Evolutionary conservation across 2,888 invertebrate genomes (phyloP).

Genomic region (Megastigmus dorsalis): DNA sequence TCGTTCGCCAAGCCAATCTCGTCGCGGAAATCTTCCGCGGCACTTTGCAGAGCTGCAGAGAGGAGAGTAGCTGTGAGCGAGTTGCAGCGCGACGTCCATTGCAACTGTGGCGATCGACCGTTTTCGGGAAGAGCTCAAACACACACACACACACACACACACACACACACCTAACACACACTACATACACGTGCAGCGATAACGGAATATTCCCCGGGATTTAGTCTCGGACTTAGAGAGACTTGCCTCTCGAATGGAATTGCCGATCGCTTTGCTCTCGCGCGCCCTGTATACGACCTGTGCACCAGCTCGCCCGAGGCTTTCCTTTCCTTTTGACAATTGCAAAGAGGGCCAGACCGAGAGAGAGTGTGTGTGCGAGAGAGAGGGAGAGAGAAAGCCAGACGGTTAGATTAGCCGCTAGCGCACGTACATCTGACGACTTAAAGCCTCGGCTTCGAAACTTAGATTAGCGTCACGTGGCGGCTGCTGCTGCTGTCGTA

Average conservation of each 20-base stretch:
- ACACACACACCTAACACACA: no score
- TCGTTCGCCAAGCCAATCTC: neutral
- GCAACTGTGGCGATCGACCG: neutral
- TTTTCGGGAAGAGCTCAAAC: neutral
- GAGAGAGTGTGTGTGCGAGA: neutral
- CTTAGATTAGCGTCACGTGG: slow-evolving; percentile 69
- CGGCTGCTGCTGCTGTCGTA: slow-evolving; percentile 47
- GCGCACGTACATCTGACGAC: slow-evolving; percentile 61
- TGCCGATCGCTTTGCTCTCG: slow-evolving; percentile 18
- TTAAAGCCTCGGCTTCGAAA: slow-evolving; percentile 64
- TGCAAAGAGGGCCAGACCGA: slow-evolving; percentile 16
- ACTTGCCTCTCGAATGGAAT: slow-evolving; percentile 30
- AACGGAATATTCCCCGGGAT: slow-evolving; percentile 48
- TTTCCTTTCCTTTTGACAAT: slow-evolving; percentile 54
- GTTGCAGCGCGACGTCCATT: neutral
- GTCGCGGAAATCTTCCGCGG: neutral
- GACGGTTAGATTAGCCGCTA: slow-evolving; percentile 62
- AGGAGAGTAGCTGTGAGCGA: neutral
- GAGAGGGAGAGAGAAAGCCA: slow-evolving; percentile 20
- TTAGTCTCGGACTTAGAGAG: slow-evolving; percentile 41
- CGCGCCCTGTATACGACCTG: neutral
- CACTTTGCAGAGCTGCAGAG: neutral
- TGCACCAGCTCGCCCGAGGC: neutral
- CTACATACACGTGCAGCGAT: no score
- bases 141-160: neutral